These are phyloP conservation scores for Polymixis lichenea DNA, from an alignment of 2,888 invertebrate species.

Conservation along the genomic window DNA sequence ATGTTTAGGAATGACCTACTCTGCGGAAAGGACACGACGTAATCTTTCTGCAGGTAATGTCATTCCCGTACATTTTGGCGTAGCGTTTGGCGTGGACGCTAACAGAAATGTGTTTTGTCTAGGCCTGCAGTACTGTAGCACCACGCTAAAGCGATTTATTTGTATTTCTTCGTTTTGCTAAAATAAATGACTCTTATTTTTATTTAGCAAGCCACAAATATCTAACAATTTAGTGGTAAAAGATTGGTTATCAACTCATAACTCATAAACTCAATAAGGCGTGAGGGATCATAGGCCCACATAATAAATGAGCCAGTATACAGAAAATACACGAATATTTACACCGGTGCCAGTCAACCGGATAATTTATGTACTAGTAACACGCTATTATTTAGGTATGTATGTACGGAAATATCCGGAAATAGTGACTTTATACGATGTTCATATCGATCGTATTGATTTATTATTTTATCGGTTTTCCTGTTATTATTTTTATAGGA, in stretches of 20 bases:
- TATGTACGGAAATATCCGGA: slow-evolving; percentile 21
- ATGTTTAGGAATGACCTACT: too few species aligned
- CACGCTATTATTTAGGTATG: slow-evolving; percentile 33
- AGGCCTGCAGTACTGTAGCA: too few species aligned
- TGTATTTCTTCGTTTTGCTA: too few species aligned
- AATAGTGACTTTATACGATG: background rate
- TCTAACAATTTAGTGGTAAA: background rate
- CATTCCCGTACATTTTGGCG: too few species aligned
- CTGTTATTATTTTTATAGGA: background rate
- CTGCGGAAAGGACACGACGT: too few species aligned
- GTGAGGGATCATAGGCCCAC: slow-evolving; percentile 21
- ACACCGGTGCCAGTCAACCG: slow-evolving; percentile 7
- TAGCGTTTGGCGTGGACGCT: too few species aligned
- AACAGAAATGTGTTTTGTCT: too few species aligned
- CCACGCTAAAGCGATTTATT: too few species aligned
- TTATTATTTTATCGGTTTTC: slow-evolving; percentile 25
- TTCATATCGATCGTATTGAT: slow-evolving; percentile 10
- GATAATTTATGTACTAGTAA: slow-evolving; percentile 17
- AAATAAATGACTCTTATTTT: too few species aligned
- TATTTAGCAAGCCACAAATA: background rate
- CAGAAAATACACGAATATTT: background rate
- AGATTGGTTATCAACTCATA: slow-evolving; percentile 6
- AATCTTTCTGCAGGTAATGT: too few species aligned
- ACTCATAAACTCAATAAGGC: slow-evolving; percentile 20
- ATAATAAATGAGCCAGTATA: slow-evolving; percentile 3